Conservation (phyloP, 2,113 vertebrate genomes). For the Gymnobelideus leadbeateri region DNA sequence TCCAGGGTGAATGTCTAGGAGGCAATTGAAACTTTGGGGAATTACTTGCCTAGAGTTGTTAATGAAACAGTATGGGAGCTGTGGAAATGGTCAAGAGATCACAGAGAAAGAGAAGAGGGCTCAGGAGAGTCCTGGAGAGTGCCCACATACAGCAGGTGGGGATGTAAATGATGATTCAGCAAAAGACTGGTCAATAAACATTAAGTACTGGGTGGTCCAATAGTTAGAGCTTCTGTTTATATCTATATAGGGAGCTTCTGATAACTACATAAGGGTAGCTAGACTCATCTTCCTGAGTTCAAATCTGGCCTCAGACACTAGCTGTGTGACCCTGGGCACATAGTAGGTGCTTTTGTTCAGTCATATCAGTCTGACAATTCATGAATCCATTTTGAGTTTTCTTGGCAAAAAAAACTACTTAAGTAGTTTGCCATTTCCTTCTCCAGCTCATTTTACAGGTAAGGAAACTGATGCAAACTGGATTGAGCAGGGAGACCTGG, state of each 20-base stretch:
- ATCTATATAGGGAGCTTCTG: too few relatives aligned
- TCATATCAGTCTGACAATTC: neutral
- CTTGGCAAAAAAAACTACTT: too few relatives aligned
- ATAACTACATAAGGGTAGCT: neutral
- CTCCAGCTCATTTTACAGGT: too few relatives aligned
- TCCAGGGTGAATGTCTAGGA: neutral
- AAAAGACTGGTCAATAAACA: neutral
- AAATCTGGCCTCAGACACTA: neutral
- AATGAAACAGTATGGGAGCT: neutral
- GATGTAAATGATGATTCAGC: neutral
- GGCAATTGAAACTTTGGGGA: neutral
- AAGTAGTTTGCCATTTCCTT: too few relatives aligned
- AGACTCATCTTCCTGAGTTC: neutral
- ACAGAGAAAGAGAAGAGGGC: neutral
- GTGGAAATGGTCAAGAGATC: neutral
- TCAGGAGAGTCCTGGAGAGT: neutral
- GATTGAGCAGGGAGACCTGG: too few relatives aligned
- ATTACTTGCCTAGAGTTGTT: neutral
- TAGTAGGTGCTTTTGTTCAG: neutral
- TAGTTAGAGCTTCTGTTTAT: too few relatives aligned
- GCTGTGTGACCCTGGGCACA: too few relatives aligned
- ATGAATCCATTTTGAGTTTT: neutral
- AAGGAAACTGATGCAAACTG: too few relatives aligned
- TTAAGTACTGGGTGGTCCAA: too few relatives aligned
- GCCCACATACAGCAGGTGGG: neutral